These are phyloP conservation scores for Heteromormyrus szaboi DNA, from an alignment of 2,797 vertebrate species.

Conservation along the genomic window DNA sequence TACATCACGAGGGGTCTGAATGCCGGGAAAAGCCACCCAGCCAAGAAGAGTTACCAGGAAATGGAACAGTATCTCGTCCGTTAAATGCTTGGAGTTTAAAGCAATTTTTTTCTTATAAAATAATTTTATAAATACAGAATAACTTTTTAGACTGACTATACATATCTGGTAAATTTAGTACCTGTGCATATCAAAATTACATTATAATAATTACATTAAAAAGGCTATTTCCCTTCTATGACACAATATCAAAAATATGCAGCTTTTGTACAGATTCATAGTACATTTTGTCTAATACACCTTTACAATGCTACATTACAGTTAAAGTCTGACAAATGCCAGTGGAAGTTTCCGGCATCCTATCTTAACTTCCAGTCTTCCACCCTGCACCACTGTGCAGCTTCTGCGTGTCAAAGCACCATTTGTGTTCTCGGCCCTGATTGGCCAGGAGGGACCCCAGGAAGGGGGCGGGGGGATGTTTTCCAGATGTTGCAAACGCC, in stretches of 20 bases:
- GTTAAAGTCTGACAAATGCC: slow-evolving; percentile 33
- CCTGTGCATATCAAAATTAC: slow-evolving; percentile 51
- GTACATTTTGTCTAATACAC: slow-evolving; percentile 60
- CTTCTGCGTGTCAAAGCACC: slow-evolving; percentile 34
- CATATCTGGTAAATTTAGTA: slow-evolving; percentile 47
- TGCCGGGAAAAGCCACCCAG: slow-evolving; percentile 30
- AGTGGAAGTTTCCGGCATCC: slow-evolving; percentile 27
- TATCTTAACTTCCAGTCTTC: slow-evolving; percentile 7
- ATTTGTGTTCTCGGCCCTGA: slow-evolving; percentile 25
- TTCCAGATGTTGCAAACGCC: not conserved
- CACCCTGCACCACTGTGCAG: slow-evolving; percentile 35
- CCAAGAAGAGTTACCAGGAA: slow-evolving; percentile 38
- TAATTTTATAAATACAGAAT: slow-evolving; percentile 73
- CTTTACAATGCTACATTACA: slow-evolving; percentile 63
- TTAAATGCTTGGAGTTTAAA: slow-evolving; percentile 44
- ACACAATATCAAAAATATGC: slow-evolving; percentile 80
- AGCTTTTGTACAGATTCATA: slow-evolving; percentile 79
- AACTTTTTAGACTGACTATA: slow-evolving; percentile 48
- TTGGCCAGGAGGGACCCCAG: slow-evolving; percentile 18
- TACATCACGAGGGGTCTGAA: not conserved
- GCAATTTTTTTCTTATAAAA: slow-evolving; percentile 57
- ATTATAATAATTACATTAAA: slow-evolving; percentile 71
- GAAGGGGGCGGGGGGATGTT: slow-evolving; percentile 26
- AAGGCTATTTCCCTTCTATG: slow-evolving; percentile 64
- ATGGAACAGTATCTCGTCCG: slow-evolving; percentile 27